Conservation (phyloP, 2,113 vertebrate species). For the Actenoides hombroni region DNA sequence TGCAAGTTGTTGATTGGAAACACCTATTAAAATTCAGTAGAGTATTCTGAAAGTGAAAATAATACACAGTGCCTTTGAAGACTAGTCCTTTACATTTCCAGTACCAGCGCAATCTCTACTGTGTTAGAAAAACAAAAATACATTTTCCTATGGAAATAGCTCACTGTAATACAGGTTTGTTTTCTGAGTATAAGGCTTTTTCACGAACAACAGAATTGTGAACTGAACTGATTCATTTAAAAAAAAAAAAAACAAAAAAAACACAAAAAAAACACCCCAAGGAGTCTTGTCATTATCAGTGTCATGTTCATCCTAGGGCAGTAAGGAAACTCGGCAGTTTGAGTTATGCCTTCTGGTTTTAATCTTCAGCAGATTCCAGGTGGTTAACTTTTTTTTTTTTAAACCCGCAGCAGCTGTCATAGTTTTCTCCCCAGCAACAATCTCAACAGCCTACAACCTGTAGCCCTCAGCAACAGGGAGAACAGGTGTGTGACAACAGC, state of each 20-base stretch:
- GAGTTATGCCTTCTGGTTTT: conserved; percentile 31
- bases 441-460: conserved; percentile 79
- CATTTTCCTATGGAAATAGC: neutral
- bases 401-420: conserved; percentile 84
- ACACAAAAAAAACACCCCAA: neutral
- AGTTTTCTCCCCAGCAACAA: conserved; percentile 81
- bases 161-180: neutral
- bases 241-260: neutral
- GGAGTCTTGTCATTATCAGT: neutral
- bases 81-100: neutral
- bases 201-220: neutral
- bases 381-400: conserved; percentile 82
- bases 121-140: neutral
- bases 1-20: neutral
- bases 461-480: conserved; percentile 84
- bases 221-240: neutral
- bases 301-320: neutral
- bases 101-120: neutral
- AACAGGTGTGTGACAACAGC: conserved; percentile 72
- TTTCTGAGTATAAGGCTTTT: neutral
- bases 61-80: neutral
- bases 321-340: neutral
- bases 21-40: neutral
- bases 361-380: conserved; percentile 79
- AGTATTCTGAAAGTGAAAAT: neutral